Percentiles rank a stretch among this genome's conserved stretches.
These are phyloP conservation scores for Calyptommatus sinebrachiatus DNA, from an alignment of 2,113 vertebrate genomes.

Conservation along the genomic window DNA sequence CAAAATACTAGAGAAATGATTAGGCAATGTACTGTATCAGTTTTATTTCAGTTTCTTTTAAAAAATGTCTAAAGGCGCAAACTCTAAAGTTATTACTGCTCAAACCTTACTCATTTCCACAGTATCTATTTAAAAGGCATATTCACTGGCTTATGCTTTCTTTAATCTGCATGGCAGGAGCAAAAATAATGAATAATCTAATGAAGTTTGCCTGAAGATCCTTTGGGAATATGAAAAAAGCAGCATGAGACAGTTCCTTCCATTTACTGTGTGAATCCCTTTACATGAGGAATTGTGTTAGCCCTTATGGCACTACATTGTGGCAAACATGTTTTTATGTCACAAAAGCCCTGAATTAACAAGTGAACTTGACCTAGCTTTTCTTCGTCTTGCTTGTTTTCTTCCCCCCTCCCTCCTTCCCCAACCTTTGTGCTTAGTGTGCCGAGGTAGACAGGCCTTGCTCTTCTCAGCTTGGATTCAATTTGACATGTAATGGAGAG, in stretches of 20 bases:
- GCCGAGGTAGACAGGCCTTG: conserved; percentile 54
- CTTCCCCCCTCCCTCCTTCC: neutral
- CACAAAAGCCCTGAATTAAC: conserved; percentile 49
- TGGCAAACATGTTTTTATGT: conserved; percentile 48
- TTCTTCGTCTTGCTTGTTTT: conserved; percentile 39
- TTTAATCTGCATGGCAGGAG: conserved; percentile 30
- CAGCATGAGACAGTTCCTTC: conserved; percentile 10
- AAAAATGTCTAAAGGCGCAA: neutral
- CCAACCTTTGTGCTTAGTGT: conserved; percentile 56
- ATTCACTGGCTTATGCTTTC: neutral
- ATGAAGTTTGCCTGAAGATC: conserved; percentile 32
- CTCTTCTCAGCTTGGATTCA: conserved; percentile 56
- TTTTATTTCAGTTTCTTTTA: neutral
- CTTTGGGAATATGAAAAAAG: conserved; percentile 20
- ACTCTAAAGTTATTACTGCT: neutral
- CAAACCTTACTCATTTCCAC: neutral
- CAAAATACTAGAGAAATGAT: no score
- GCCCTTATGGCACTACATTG: conserved; percentile 44
- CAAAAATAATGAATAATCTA: conserved; percentile 15
- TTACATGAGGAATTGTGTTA: conserved; percentile 55
- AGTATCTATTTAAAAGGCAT: neutral
- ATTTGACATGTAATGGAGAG: conserved; percentile 57
- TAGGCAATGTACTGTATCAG: neutral
- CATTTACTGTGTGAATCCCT: conserved; percentile 35
- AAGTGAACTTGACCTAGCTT: conserved; percentile 58